A percentile compares a stretch with the other conserved stretches of the same genome.
Conservation (phyloP, 2,113 vertebrate species). For the Urocynchramus pylzowi region DNA sequence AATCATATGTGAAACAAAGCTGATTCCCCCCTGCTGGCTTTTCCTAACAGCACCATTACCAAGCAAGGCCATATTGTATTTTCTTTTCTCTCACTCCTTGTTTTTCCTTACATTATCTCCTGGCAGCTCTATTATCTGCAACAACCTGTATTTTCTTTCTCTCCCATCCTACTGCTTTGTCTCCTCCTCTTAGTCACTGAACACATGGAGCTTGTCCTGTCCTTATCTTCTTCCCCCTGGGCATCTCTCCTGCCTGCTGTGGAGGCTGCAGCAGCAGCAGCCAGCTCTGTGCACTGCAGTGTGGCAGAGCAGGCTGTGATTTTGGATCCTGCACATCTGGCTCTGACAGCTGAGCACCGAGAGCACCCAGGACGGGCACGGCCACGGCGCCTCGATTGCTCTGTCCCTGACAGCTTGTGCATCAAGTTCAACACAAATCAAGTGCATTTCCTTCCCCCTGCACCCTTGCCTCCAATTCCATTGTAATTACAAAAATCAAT, state of each 20-base stretch:
- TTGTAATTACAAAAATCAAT: constrained; percentile 54
- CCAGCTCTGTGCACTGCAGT: not conserved
- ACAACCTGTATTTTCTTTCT: not conserved
- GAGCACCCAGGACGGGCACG: not conserved
- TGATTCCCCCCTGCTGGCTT: not conserved
- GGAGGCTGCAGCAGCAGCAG: not conserved
- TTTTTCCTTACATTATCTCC: not conserved
- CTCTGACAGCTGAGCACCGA: not conserved
- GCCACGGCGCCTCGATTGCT: not conserved
- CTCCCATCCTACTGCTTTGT: not conserved
- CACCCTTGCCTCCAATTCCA: not conserved
- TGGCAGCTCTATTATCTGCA: not conserved
- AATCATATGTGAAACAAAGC: not conserved
- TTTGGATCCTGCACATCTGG: not conserved
- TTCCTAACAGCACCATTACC: not conserved
- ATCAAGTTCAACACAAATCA: not conserved
- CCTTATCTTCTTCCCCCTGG: not conserved
- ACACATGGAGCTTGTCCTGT: not conserved
- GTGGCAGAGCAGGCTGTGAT: not conserved
- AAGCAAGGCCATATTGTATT: not conserved
- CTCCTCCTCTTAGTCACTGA: not conserved
- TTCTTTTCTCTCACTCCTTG: not conserved
- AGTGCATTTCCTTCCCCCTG: not conserved
- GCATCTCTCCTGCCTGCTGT: not conserved
- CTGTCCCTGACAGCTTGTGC: not conserved